A percentile compares a stretch with the other conserved stretches of the same genome.
phyloP scores from a whole-genome alignment of 2,113 vertebrate species.

The Raphicerus campestris region DNA sequence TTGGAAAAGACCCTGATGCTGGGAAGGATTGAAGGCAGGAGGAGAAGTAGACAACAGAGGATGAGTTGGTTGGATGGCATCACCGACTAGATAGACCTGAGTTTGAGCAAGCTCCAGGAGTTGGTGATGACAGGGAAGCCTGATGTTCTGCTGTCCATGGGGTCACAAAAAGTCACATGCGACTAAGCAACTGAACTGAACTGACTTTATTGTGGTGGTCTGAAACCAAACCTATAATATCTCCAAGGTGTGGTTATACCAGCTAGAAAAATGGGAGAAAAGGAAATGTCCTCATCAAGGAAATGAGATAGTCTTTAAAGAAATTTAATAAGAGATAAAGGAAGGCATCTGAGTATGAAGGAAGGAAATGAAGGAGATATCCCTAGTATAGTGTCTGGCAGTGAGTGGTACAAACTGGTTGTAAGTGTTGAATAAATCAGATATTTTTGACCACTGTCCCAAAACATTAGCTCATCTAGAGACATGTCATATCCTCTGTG shows the following conservation, averaged over 20 bases:
- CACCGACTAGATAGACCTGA: not conserved
- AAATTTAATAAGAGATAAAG: constrained; percentile 20
- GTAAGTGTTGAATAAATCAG: not conserved
- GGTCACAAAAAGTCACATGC: not conserved
- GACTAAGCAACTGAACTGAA: not conserved
- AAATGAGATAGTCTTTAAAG: not conserved
- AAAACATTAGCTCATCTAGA: not conserved
- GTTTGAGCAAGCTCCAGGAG: not conserved
- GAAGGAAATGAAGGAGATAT: not conserved
- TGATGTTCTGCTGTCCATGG: not conserved
- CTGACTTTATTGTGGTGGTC: not conserved
- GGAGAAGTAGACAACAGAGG: not conserved
- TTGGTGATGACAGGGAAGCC: not conserved
- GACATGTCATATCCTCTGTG: not conserved
- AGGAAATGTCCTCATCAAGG: not conserved
- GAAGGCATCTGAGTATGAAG: not conserved
- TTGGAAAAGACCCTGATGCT: not conserved
- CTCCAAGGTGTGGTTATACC: not conserved
- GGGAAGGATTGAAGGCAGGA: not conserved
- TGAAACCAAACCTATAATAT: not conserved
- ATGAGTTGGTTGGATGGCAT: not conserved
- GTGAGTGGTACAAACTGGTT: not conserved
- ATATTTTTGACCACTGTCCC: not conserved
- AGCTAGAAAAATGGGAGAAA: not conserved
- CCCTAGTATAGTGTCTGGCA: not conserved